Conservation (phyloP, 1,140 invertebrate species). For the Brachionus sp. region DNA sequence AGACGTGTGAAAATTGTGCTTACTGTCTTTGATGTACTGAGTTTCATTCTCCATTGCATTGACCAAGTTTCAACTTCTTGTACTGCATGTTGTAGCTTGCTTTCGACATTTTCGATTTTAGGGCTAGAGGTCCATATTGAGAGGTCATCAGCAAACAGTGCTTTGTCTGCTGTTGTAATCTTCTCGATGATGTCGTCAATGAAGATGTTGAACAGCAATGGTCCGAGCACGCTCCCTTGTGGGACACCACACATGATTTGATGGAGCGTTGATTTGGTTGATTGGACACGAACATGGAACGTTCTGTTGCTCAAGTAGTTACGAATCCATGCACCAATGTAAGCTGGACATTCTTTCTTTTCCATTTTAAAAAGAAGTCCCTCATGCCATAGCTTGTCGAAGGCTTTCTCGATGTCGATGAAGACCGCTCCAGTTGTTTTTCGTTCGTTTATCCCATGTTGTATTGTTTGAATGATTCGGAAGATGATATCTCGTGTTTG, state of each 20-base stretch:
- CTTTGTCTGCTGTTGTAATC: background rate
- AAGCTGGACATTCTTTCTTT: background rate
- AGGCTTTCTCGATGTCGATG: constrained; percentile 58
- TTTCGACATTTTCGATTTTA: background rate
- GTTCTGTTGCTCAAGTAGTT: background rate
- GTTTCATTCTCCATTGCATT: background rate
- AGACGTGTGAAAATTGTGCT: no score
- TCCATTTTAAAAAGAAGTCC: constrained; percentile 45
- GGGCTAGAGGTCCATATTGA: background rate
- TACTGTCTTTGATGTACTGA: no score
- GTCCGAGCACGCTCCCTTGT: background rate
- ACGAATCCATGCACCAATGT: background rate
- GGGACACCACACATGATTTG: constrained; percentile 10
- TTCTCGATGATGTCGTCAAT: constrained; percentile 13
- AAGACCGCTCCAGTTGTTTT: constrained; percentile 50
- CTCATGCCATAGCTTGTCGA: constrained; percentile 56
- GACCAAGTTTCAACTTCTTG: background rate
- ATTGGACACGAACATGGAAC: background rate
- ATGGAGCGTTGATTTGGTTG: background rate
- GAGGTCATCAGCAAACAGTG: background rate
- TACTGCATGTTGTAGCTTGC: background rate
- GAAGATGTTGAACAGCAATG: constrained; percentile 1
- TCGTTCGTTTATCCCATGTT: constrained; percentile 51
- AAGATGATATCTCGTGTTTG: constrained; percentile 54
- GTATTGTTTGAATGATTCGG: constrained; percentile 52